These are phyloP conservation scores for Nothocercus nigrocapillus DNA, from an alignment of 2,113 vertebrate species.

Conservation along the genomic window DNA sequence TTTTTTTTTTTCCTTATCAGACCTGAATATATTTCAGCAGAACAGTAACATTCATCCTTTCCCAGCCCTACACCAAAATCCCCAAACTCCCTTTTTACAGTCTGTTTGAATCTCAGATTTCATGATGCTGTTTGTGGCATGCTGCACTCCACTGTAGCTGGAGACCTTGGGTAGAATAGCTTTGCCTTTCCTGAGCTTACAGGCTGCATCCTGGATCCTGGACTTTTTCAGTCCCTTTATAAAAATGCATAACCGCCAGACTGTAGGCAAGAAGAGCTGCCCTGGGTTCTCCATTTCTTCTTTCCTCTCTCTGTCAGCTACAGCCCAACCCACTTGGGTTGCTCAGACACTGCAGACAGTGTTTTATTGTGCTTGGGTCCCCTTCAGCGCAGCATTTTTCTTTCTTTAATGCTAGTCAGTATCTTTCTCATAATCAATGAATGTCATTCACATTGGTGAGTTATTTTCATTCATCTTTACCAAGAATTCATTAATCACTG, in stretches of 20 bases:
- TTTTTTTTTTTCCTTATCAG: background rate
- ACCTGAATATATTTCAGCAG: background rate
- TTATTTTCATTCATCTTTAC: slow-evolving; percentile 66
- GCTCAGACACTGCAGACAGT: slow-evolving; percentile 25
- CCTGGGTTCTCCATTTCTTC: background rate
- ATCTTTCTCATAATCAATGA: slow-evolving; percentile 58
- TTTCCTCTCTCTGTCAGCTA: background rate
- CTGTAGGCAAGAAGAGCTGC: background rate
- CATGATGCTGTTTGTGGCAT: background rate
- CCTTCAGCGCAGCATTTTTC: slow-evolving; percentile 35
- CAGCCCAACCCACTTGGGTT: background rate
- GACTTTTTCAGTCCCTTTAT: background rate
- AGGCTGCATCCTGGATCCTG: background rate
- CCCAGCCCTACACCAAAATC: background rate
- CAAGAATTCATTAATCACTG: slow-evolving; percentile 52
- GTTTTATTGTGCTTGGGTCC: background rate
- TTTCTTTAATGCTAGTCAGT: slow-evolving; percentile 14
- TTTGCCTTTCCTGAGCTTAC: background rate
- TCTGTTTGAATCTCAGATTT: background rate
- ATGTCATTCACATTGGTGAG: slow-evolving; percentile 42
- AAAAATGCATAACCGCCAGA: background rate
- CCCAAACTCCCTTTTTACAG: background rate
- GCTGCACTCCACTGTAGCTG: fast-evolving
- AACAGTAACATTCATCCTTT: background rate
- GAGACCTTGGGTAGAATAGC: background rate